Conservation (phyloP, 2,113 vertebrate genomes). For the Aptenodytes forsteri region DNA sequence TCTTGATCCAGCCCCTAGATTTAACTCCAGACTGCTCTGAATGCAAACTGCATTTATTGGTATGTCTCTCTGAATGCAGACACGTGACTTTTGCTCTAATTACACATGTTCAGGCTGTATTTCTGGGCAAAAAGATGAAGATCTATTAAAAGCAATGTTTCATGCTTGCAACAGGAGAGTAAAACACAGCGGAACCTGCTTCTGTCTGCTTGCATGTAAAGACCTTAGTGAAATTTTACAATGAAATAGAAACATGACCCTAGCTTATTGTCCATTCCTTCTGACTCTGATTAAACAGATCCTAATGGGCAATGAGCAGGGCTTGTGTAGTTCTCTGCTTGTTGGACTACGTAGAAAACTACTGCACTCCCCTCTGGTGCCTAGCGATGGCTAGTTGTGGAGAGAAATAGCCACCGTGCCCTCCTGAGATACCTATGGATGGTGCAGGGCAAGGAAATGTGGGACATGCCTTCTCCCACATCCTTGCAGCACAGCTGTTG, state of each 20-base stretch:
- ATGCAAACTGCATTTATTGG: not conserved
- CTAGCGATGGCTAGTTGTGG: not conserved
- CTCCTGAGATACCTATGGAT: not conserved
- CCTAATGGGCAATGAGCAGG: not conserved
- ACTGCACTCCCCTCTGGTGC: no score
- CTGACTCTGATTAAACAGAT: not conserved
- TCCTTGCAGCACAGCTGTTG: not conserved
- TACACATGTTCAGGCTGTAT: not conserved
- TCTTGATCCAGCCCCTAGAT: not conserved
- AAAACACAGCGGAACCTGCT: not conserved
- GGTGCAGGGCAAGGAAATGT: not conserved
- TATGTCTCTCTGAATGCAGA: not conserved
- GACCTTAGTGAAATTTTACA: not conserved
- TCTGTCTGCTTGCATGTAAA: not conserved
- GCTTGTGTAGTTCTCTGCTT: not conserved
- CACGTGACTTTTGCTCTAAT: not conserved
- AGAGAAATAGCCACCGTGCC: not conserved
- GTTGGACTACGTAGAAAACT: not conserved
- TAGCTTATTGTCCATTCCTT: not conserved
- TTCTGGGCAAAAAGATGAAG: not conserved
- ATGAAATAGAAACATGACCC: not conserved
- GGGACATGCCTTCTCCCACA: not conserved
- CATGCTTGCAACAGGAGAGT: not conserved
- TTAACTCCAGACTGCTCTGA: not conserved
- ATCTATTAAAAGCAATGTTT: not conserved